phyloP scores from a whole-genome alignment of 2,888 invertebrate species.

The Papilio elwesi region DNA sequence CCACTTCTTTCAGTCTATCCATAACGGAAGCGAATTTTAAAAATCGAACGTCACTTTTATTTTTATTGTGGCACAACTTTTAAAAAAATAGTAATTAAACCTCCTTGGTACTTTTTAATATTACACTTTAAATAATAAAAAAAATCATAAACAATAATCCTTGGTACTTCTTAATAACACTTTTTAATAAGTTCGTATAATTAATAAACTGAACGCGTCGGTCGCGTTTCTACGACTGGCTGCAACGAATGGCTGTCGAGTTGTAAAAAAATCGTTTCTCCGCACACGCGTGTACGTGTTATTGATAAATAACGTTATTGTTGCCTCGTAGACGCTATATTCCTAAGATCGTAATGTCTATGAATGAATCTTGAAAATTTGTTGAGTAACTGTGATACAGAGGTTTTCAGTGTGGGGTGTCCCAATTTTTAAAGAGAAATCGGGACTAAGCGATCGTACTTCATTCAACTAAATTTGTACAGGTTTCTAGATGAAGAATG shows the following conservation, averaged over 20 bases:
- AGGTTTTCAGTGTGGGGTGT: background rate
- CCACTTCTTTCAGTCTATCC: slow-evolving; percentile 28
- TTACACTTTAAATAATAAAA: background rate
- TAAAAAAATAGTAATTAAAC: slow-evolving; percentile 1
- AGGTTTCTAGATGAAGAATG: no score
- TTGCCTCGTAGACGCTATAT: slow-evolving; percentile 16
- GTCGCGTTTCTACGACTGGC: slow-evolving; percentile 30
- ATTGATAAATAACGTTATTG: slow-evolving; percentile 31
- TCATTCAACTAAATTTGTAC: no score
- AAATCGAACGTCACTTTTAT: slow-evolving; percentile 19
- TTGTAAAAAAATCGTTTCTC: slow-evolving; percentile 26
- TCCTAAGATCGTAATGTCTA: slow-evolving; percentile 8
- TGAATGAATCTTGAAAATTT: slow-evolving; percentile 29
- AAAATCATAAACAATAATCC: background rate
- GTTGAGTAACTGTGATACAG: slow-evolving; percentile 5
- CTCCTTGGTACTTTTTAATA: background rate
- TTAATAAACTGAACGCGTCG: slow-evolving; percentile 25
- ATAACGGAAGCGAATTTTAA: slow-evolving; percentile 17
- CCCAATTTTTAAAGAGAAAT: background rate
- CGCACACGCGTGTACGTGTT: slow-evolving; percentile 19
- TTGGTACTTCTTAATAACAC: slow-evolving; percentile 10
- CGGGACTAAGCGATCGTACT: no score
- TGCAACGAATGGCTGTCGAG: slow-evolving; percentile 7
- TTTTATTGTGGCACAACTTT: background rate
- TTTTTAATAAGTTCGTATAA: background rate